Evolutionary conservation across 2,888 invertebrate genomes (phyloP).

Genomic region (Cephonodes hylas): DNA sequence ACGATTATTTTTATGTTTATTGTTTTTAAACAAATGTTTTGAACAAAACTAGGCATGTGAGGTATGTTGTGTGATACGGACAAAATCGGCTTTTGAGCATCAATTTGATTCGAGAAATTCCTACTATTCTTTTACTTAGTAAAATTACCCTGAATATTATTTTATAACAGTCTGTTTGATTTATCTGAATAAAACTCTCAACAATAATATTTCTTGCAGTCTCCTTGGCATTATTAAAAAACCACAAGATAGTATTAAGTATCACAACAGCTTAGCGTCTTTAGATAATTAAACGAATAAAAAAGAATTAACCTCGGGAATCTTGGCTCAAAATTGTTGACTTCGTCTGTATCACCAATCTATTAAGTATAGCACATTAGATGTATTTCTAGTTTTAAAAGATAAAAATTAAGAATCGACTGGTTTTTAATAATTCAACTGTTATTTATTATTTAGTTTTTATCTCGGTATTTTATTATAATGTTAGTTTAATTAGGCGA

Average conservation of each 20-base stretch:
- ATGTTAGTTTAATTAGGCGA: slow-evolving; percentile 36
- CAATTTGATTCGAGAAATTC: neutral
- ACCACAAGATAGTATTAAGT: neutral
- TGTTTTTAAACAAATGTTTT: slow-evolving; percentile 6
- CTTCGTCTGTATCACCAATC: neutral
- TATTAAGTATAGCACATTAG: neutral
- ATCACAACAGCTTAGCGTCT: neutral
- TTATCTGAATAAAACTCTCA: too few relatives aligned
- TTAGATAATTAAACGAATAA: neutral
- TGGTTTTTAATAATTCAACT: slow-evolving; percentile 61
- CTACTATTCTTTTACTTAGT: too few relatives aligned
- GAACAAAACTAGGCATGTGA: neutral
- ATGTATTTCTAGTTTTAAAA: slow-evolving; percentile 19
- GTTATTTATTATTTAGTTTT: slow-evolving; percentile 76
- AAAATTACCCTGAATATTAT: too few relatives aligned
- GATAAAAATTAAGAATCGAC: slow-evolving; percentile 48
- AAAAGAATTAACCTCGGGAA: neutral
- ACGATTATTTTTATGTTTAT: slow-evolving; percentile 12
- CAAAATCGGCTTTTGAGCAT: neutral
- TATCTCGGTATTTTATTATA: slow-evolving; percentile 30
- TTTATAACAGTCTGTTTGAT: too few relatives aligned
- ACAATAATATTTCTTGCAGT: too few relatives aligned
- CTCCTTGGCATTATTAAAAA: too few relatives aligned
- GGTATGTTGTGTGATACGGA: neutral
- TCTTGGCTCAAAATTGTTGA: neutral